Conservation (phyloP, 2,113 vertebrate species). For the Lipotes vexillifer region DNA sequence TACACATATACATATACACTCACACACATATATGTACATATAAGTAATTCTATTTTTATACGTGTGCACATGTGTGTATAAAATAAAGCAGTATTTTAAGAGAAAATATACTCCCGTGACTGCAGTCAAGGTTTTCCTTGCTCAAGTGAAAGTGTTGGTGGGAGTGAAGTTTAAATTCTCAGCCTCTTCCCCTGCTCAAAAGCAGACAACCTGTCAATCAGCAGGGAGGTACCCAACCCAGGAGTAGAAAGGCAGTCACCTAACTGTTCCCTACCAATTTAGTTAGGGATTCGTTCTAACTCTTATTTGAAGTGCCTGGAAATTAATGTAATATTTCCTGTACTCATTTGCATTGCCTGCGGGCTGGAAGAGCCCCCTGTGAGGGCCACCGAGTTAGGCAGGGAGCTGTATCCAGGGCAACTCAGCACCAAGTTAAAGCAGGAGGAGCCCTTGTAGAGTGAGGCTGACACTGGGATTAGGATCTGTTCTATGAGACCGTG, state of each 20-base stretch:
- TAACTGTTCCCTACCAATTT: slow-evolving; percentile 71
- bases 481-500: slow-evolving; percentile 46
- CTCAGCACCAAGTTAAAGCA: slow-evolving; percentile 40
- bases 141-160: neutral
- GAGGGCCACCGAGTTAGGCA: slow-evolving; percentile 62
- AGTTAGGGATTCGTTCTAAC: slow-evolving; percentile 63
- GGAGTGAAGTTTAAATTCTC: slow-evolving; percentile 14
- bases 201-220: slow-evolving; percentile 64
- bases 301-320: slow-evolving; percentile 71
- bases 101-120: neutral
- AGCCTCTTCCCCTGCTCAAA: neutral
- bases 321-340: slow-evolving; percentile 75
- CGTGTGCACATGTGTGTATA: neutral
- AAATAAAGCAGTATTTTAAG: slow-evolving; percentile 31
- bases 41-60: neutral
- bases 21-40: neutral
- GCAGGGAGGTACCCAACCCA: slow-evolving; percentile 43
- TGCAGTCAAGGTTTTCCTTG: neutral
- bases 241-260: slow-evolving; percentile 62
- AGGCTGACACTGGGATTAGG: slow-evolving; percentile 66
- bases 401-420: slow-evolving; percentile 75
- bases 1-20: neutral
- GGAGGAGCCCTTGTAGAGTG: slow-evolving; percentile 44
- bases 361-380: slow-evolving; percentile 67
- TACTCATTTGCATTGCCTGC: slow-evolving; percentile 74